These are phyloP conservation scores for Crocodylus rhombifer DNA, from an alignment of 2,797 vertebrate species.

Conservation along the genomic window DNA sequence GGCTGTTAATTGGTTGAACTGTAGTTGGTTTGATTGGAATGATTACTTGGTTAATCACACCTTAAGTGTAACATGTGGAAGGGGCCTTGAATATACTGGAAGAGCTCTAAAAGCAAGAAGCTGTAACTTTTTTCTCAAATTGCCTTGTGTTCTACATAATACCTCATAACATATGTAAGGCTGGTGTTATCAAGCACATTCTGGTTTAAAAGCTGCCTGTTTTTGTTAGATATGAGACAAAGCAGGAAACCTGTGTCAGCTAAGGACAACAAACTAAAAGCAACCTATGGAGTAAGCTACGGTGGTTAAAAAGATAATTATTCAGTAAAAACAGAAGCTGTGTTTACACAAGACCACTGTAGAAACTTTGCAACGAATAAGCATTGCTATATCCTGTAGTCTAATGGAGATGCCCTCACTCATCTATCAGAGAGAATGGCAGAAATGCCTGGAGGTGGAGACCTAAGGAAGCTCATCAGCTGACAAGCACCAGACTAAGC, in stretches of 20 bases:
- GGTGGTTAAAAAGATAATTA: rapidly evolving
- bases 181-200: neutral
- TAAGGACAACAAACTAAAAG: rapidly evolving
- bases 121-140: neutral
- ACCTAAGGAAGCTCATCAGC: neutral
- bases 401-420: neutral
- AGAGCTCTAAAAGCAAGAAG: neutral
- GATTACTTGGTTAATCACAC: too few relatives aligned
- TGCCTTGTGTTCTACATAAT: neutral
- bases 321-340: neutral
- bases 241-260: rapidly evolving
- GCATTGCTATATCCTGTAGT: neutral
- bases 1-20: too few relatives aligned
- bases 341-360: neutral
- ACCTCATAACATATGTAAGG: rapidly evolving
- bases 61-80: too few relatives aligned
- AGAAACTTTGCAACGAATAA: neutral
- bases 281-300: rapidly evolving
- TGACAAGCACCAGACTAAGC: neutral
- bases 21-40: too few relatives aligned
- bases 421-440: rapidly evolving
- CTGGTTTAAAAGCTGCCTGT: neutral
- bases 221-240: neutral
- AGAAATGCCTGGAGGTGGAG: neutral
- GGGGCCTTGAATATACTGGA: neutral